These are phyloP conservation scores for Aphidius gifuensis DNA, from an alignment of 1,140 invertebrate species.

Conservation along the genomic window DNA sequence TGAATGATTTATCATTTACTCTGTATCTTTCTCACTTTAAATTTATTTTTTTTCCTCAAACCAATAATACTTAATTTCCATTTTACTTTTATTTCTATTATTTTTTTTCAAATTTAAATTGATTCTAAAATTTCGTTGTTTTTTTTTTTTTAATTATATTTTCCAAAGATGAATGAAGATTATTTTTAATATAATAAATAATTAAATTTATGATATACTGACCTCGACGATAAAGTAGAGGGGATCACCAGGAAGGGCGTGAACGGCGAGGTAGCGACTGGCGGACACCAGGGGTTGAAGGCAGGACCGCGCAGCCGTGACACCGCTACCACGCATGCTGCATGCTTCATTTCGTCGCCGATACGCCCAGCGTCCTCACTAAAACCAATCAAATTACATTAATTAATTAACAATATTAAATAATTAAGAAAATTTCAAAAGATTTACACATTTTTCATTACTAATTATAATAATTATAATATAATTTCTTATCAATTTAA, in stretches of 20 bases:
- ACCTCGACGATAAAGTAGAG: constrained; percentile 66
- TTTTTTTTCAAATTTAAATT: too few relatives aligned
- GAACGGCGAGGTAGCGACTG: constrained; percentile 62
- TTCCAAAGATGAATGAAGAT: background rate
- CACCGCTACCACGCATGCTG: constrained; percentile 57
- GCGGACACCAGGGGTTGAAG: constrained; percentile 59
- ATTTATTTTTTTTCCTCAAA: too few relatives aligned
- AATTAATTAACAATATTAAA: constrained; percentile 10
- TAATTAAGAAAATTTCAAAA: constrained; percentile 1
- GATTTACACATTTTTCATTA: background rate
- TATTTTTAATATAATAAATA: background rate
- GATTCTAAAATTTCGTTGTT: too few relatives aligned
- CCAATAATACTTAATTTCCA: too few relatives aligned
- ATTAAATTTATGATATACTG: constrained; percentile 30
- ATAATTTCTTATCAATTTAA: too few relatives aligned
- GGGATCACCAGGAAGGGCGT: constrained; percentile 61
- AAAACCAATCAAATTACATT: constrained; percentile 25
- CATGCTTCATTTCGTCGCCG: constrained; percentile 57
- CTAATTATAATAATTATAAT: background rate
- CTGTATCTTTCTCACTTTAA: too few relatives aligned
- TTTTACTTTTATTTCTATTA: background rate
- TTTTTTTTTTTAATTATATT: too few relatives aligned
- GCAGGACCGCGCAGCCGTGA: constrained; percentile 57
- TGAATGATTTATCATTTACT: too few relatives aligned
- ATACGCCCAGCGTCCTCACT: constrained; percentile 55